A percentile compares a stretch with the other conserved stretches of the same genome.
Evolutionary conservation across 2,113 vertebrate genomes (phyloP).

Genomic region (Aplodontia rufa): DNA sequence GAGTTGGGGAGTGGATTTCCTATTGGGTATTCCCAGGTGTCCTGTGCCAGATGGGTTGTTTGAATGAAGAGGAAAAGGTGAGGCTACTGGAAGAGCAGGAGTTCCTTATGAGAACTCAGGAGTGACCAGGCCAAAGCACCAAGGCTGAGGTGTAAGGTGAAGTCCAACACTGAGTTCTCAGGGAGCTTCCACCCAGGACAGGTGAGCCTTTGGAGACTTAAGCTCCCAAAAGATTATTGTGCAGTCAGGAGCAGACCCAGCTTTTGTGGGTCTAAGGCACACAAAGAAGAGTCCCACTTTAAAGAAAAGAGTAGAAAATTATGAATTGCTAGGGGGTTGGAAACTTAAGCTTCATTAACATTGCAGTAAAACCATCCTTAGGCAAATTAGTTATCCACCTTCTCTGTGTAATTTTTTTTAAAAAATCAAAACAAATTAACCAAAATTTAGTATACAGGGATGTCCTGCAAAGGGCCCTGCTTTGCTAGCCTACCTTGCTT

Average conservation of each 20-base stretch:
- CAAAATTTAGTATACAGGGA: background rate
- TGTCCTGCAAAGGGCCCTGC: background rate
- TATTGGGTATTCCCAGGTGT: background rate
- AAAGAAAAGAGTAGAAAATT: background rate
- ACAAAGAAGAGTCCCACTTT: background rate
- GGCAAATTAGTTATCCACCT: background rate
- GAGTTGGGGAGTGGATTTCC: background rate
- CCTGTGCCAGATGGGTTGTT: background rate
- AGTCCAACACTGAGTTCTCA: background rate
- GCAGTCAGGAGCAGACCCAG: background rate
- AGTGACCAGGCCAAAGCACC: background rate
- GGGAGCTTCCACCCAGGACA: background rate
- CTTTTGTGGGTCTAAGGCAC: background rate
- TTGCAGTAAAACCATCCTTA: background rate
- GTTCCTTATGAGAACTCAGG: background rate
- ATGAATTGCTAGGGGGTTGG: background rate
- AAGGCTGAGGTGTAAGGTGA: background rate
- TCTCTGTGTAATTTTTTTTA: background rate
- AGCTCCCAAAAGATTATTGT: background rate
- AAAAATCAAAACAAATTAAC: slow-evolving; percentile 19
- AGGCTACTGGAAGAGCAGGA: background rate
- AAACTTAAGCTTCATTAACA: background rate
- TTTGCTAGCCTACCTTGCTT: background rate
- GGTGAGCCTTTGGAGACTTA: background rate
- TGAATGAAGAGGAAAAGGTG: background rate